phyloP scores from a whole-genome alignment of 1,140 invertebrate species.

The Caenorhabditis brenneri region DNA sequence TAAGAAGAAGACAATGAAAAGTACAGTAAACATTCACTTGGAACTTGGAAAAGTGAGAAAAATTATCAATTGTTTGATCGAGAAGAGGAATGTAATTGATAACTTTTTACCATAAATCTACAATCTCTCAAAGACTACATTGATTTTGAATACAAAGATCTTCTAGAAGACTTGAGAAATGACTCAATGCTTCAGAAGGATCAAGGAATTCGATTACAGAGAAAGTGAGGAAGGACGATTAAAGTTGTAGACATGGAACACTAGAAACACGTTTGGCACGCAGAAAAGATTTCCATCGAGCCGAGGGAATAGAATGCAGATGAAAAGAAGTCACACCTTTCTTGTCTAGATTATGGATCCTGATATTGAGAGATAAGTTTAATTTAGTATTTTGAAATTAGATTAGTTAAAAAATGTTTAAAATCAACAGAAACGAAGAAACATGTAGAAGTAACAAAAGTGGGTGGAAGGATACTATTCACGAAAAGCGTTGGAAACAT shows the following conservation, averaged over 20 bases:
- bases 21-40: too few relatives aligned
- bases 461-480: slow-evolving; percentile 4
- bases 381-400: too few relatives aligned
- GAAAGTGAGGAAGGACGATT: background rate
- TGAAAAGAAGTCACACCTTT: background rate
- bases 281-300: background rate
- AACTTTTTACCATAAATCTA: too few relatives aligned
- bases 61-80: too few relatives aligned
- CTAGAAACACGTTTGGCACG: slow-evolving; percentile 31
- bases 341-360: background rate
- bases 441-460: slow-evolving; percentile 27
- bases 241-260: slow-evolving; percentile 29
- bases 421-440: background rate
- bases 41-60: too few relatives aligned
- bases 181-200: background rate
- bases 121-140: too few relatives aligned
- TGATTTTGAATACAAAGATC: background rate
- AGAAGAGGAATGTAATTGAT: too few relatives aligned
- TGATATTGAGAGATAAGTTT: background rate
- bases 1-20: too few relatives aligned
- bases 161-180: background rate
- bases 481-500: slow-evolving; percentile 31
- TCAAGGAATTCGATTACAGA: slow-evolving; percentile 7
- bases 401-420: too few relatives aligned
- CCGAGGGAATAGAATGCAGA: background rate